A percentile compares a stretch with the other conserved stretches of the same genome.
phyloP scores from a whole-genome alignment of 2,113 vertebrate species.

The Sturnus vulgaris region DNA sequence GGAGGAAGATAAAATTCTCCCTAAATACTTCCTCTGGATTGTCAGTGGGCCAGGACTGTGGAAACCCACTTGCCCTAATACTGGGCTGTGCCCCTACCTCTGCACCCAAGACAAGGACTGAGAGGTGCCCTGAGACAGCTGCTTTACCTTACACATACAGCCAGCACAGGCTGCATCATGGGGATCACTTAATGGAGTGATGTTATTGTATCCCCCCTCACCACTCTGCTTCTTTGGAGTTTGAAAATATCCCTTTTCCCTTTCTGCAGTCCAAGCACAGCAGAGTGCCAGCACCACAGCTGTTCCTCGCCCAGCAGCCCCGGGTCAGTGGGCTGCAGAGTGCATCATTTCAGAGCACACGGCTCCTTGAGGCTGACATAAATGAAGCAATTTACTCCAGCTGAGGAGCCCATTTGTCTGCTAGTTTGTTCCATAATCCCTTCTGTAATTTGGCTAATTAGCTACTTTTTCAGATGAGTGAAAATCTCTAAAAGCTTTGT shows the following conservation, averaged over 20 bases:
- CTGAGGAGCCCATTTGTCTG: background rate
- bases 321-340: background rate
- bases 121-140: background rate
- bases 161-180: fast-evolving
- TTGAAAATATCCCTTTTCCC: background rate
- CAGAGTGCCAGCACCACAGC: fast-evolving
- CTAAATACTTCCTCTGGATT: fast-evolving
- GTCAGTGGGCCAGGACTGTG: background rate
- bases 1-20: background rate
- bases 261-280: background rate
- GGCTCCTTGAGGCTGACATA: background rate
- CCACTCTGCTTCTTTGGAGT: background rate
- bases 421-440: background rate
- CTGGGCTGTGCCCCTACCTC: background rate
- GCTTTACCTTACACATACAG: background rate
- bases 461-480: background rate
- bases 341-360: fast-evolving
- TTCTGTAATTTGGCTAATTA: background rate
- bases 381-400: background rate
- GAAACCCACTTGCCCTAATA: background rate
- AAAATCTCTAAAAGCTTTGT: background rate
- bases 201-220: background rate
- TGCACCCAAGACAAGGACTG: no score
- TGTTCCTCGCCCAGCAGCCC: background rate
- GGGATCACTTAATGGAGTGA: fast-evolving